These are phyloP conservation scores for Microctenopoma steveboyesi DNA, from an alignment of 2,797 vertebrate genomes.

Conservation along the genomic window DNA sequence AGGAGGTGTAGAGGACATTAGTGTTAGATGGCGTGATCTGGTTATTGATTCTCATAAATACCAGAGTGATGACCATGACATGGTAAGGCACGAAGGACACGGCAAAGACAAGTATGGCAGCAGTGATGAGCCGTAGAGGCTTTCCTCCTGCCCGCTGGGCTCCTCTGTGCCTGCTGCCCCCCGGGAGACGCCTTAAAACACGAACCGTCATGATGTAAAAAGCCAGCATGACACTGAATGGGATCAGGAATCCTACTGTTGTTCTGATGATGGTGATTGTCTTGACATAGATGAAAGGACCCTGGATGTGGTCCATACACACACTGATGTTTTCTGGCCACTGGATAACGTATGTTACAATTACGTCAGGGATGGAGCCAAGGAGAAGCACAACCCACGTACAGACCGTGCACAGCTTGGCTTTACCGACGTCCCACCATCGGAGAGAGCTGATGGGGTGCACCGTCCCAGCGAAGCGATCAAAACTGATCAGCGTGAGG, in stretches of 20 bases:
- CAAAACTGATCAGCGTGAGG: conserved; percentile 85
- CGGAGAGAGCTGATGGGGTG: conserved; percentile 82
- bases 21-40: conserved; percentile 66
- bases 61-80: conserved; percentile 76
- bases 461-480: conserved; percentile 82
- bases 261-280: conserved; percentile 72
- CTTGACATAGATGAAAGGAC: conserved; percentile 64
- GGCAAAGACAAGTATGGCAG: conserved; percentile 80
- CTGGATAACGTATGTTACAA: conserved; percentile 59
- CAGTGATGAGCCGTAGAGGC: conserved; percentile 81
- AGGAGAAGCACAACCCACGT: conserved; percentile 77
- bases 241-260: conserved; percentile 79
- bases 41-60: conserved; percentile 74
- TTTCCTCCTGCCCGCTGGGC: conserved; percentile 62
- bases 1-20: conserved; percentile 66
- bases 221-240: conserved; percentile 75
- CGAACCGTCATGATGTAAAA: conserved; percentile 78
- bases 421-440: conserved; percentile 85
- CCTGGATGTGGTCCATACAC: conserved; percentile 69
- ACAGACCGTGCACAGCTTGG: conserved; percentile 70
- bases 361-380: conserved; percentile 75
- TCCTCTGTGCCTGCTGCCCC: conserved; percentile 27
- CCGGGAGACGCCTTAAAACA: conserved; percentile 65
- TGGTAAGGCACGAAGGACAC: conserved; percentile 85
- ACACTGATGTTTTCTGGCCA: conserved; percentile 22